phyloP scores from a whole-genome alignment of 2,113 vertebrate species.

The Alaudala cheleensis region DNA sequence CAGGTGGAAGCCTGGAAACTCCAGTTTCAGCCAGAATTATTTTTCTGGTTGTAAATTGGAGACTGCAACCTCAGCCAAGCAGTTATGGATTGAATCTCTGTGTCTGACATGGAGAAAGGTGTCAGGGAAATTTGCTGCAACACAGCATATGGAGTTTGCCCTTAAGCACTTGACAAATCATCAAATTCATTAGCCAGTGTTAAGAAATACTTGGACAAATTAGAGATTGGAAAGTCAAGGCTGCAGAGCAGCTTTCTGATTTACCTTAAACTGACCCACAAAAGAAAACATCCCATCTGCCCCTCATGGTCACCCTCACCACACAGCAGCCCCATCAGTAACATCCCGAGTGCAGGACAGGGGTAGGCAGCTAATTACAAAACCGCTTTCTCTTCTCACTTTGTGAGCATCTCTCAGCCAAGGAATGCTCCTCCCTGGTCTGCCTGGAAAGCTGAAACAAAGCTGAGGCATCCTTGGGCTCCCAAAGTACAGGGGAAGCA shows the following conservation, averaged over 20 bases:
- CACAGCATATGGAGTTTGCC: neutral
- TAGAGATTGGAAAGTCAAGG: neutral
- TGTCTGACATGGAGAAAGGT: neutral
- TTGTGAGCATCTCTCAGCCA: neutral
- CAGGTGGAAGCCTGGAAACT: neutral
- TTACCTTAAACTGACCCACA: neutral
- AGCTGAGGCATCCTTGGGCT: neutral
- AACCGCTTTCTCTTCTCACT: neutral
- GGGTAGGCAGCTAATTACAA: neutral
- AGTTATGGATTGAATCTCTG: neutral
- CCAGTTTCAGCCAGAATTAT: neutral
- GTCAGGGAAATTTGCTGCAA: neutral
- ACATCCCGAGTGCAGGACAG: neutral
- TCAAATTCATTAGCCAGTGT: neutral
- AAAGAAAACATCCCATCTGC: neutral
- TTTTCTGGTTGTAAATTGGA: neutral
- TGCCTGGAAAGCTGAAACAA: neutral
- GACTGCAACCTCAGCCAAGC: neutral
- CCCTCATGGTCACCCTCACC: neutral
- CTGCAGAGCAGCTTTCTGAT: neutral
- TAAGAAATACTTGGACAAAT: neutral
- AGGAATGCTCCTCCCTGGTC: neutral
- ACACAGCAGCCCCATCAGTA: neutral
- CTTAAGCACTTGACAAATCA: neutral
- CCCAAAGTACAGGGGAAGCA: accelerated